phyloP scores from a whole-genome alignment of 2,888 invertebrate species.

The Venustoraphidia nigricollis region DNA sequence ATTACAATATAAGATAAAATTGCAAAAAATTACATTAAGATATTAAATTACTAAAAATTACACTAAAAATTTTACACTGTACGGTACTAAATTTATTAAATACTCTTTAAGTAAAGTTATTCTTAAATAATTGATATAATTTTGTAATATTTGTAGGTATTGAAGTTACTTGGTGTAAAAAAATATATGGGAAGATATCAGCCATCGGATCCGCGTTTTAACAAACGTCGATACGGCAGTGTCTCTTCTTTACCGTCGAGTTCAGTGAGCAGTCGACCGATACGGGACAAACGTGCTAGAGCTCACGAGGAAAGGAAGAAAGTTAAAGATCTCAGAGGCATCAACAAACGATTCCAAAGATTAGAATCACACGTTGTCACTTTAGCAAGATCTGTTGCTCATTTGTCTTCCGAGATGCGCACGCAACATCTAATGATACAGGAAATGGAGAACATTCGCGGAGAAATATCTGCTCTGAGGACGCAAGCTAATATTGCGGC shows the following conservation, averaged over 20 bases:
- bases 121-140: background rate
- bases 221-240: slow-evolving; percentile 53
- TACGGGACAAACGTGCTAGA: slow-evolving; percentile 50
- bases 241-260: slow-evolving; percentile 73
- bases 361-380: slow-evolving; percentile 86
- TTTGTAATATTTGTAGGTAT: slow-evolving; percentile 26
- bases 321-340: slow-evolving; percentile 56
- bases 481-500: slow-evolving; percentile 47
- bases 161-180: slow-evolving; percentile 45
- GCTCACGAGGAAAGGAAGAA: slow-evolving; percentile 60
- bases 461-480: slow-evolving; percentile 62
- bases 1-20: too few relatives aligned
- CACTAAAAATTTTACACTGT: too few relatives aligned
- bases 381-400: slow-evolving; percentile 76
- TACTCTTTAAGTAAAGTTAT: too few relatives aligned
- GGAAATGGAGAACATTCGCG: slow-evolving; percentile 76
- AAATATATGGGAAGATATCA: slow-evolving; percentile 30
- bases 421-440: slow-evolving; percentile 79
- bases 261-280: slow-evolving; percentile 64
- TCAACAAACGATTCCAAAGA: slow-evolving; percentile 75
- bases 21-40: too few relatives aligned
- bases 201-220: slow-evolving; percentile 37
- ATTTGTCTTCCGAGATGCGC: slow-evolving; percentile 80
- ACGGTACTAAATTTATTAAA: too few relatives aligned
- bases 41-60: too few relatives aligned